These are phyloP conservation scores for Azorinus chamasolen DNA, from an alignment of 2,888 invertebrate genomes.

Conservation along the genomic window DNA sequence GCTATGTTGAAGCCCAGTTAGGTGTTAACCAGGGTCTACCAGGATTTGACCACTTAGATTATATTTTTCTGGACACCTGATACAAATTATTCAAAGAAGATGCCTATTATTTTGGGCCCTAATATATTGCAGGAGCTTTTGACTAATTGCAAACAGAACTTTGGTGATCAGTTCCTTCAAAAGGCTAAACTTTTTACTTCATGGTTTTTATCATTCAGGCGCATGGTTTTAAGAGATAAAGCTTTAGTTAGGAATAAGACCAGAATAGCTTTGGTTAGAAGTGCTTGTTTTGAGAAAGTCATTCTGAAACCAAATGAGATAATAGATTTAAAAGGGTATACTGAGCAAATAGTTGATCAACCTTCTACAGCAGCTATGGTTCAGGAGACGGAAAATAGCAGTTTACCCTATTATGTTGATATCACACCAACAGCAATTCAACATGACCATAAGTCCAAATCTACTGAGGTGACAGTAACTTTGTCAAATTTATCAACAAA, in stretches of 20 bases:
- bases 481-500: constrained; percentile 21
- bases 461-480: constrained; percentile 1
- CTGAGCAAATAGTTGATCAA: constrained; percentile 11
- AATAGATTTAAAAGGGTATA: constrained; percentile 6
- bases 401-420: constrained; percentile 7
- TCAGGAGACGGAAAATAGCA: constrained; percentile 13
- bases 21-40: constrained; percentile 12
- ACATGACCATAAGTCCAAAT: not conserved
- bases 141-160: constrained; percentile 4
- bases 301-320: constrained; percentile 8
- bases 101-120: constrained; percentile 54
- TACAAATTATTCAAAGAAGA: constrained; percentile 19
- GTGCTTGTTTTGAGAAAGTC: constrained; percentile 2
- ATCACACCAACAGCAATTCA: constrained; percentile 14
- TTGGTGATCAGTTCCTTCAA: constrained; percentile 25
- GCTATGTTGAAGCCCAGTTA: constrained; percentile 17
- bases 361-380: constrained; percentile 9
- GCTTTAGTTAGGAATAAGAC: constrained; percentile 18
- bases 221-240: not conserved
- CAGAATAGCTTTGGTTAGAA: constrained; percentile 10
- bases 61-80: constrained; percentile 23
- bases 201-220: constrained; percentile 21
- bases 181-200: constrained; percentile 6
- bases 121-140: constrained; percentile 38
- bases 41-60: not conserved